These are phyloP conservation scores for Meteorus colon DNA, from an alignment of 2,888 invertebrate species.

Conservation along the genomic window DNA sequence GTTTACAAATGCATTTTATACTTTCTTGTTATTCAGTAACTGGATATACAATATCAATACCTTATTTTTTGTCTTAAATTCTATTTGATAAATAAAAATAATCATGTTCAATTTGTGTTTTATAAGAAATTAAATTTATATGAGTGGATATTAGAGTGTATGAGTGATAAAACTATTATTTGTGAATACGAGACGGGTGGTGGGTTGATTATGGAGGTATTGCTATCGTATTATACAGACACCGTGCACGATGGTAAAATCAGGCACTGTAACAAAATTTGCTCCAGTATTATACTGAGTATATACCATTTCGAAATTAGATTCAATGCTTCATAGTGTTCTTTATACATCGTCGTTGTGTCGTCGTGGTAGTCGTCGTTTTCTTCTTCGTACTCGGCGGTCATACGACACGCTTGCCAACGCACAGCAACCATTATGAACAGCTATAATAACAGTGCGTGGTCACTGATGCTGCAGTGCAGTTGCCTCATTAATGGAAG, in stretches of 20 bases:
- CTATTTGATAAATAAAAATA: too few species aligned
- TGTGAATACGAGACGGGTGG: too few species aligned
- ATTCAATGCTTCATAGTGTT: conserved; percentile 64
- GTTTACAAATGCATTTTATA: background rate
- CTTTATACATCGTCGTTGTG: conserved; percentile 49
- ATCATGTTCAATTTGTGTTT: too few species aligned
- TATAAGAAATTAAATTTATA: too few species aligned
- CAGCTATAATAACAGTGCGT: conserved; percentile 68
- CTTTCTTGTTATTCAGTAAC: too few species aligned
- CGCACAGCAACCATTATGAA: conserved; percentile 64
- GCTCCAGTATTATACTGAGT: conserved; percentile 32
- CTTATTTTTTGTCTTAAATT: too few species aligned
- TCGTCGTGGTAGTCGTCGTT: conserved; percentile 1
- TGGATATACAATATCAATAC: too few species aligned
- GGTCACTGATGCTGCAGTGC: conserved; percentile 40
- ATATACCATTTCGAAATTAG: conserved; percentile 62
- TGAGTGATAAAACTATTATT: too few species aligned
- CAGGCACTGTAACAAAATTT: conserved; percentile 5
- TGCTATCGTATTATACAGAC: background rate
- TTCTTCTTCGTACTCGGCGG: conserved; percentile 14
- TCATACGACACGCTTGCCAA: conserved; percentile 58
- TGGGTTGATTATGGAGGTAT: background rate
- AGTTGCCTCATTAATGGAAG: conserved; percentile 69
- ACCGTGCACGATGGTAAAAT: background rate
- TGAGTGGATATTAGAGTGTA: too few species aligned